These are phyloP conservation scores for Trissoscelio sp. DNA, from an alignment of 2,888 invertebrate species.

Conservation along the genomic window DNA sequence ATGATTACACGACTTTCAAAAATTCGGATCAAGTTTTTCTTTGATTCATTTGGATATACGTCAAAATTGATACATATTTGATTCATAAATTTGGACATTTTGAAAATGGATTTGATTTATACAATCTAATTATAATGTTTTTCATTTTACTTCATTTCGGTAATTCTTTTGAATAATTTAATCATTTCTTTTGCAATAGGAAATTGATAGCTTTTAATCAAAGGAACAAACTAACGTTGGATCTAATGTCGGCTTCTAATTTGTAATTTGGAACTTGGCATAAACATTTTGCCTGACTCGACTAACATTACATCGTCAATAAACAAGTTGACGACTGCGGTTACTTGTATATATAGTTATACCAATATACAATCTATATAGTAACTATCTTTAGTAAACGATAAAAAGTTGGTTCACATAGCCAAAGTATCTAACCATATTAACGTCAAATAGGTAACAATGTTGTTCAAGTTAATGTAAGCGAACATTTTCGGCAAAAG, in stretches of 20 bases:
- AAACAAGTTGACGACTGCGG: slow-evolving; percentile 27
- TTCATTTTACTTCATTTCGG: too few relatives aligned
- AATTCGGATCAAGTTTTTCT: too few relatives aligned
- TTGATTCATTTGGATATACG: too few relatives aligned
- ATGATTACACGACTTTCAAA: too few relatives aligned
- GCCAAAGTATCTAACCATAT: neutral
- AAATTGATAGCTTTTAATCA: neutral
- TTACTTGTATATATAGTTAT: too few relatives aligned
- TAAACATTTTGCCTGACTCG: neutral
- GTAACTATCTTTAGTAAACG: neutral
- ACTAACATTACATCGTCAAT: slow-evolving; percentile 12
- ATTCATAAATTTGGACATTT: too few relatives aligned
- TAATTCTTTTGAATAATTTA: too few relatives aligned
- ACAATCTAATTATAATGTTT: too few relatives aligned
- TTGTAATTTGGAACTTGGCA: slow-evolving; percentile 12
- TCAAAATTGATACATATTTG: too few relatives aligned
- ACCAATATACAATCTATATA: too few relatives aligned
- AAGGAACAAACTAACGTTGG: neutral
- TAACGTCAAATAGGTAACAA: slow-evolving; percentile 3
- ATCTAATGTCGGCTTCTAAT: neutral
- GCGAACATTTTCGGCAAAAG: neutral
- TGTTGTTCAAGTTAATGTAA: slow-evolving; percentile 1
- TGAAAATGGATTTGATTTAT: too few relatives aligned
- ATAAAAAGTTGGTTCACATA: slow-evolving; percentile 13
- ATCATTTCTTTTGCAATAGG: neutral